A percentile compares a stretch with the other conserved stretches of the same genome.
Evolutionary conservation across 2,797 vertebrate species (phyloP).

Genomic region (Tokudaia tokunoshimensis): DNA sequence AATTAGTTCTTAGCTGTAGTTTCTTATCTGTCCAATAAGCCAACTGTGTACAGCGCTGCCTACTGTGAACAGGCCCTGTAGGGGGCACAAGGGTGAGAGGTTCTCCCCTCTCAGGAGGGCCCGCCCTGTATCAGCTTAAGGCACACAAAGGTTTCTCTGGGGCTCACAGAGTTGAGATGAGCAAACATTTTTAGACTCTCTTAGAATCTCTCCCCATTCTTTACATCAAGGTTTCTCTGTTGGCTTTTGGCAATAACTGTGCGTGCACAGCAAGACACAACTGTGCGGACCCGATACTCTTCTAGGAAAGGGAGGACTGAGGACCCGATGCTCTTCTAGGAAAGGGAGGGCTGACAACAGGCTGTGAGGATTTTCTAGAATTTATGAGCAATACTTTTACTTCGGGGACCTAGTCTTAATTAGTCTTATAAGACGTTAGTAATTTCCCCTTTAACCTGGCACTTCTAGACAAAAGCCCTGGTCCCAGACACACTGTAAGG

Average conservation of each 20-base stretch:
- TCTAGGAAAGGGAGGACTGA: neutral
- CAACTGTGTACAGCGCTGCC: neutral
- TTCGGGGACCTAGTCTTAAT: neutral
- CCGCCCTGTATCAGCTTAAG: neutral
- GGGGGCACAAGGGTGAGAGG: neutral
- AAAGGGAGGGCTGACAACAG: neutral
- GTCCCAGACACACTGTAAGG: neutral
- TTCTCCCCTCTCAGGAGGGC: neutral
- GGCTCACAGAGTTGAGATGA: neutral
- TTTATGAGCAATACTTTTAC: neutral
- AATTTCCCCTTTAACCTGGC: neutral
- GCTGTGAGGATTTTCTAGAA: neutral
- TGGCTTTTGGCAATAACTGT: neutral
- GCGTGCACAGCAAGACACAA: accelerated
- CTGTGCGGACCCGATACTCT: neutral
- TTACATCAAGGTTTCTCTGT: neutral
- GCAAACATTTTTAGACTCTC: neutral
- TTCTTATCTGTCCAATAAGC: neutral
- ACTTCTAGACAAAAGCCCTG: neutral
- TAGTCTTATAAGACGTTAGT: neutral
- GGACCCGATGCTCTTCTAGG: neutral
- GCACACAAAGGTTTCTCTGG: neutral
- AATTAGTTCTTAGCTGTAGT: neutral
- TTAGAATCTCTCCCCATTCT: neutral
- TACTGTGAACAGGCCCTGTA: neutral